Evolutionary conservation across 1,140 invertebrate species (phyloP).

Genomic region (Lanistes nyassanus): DNA sequence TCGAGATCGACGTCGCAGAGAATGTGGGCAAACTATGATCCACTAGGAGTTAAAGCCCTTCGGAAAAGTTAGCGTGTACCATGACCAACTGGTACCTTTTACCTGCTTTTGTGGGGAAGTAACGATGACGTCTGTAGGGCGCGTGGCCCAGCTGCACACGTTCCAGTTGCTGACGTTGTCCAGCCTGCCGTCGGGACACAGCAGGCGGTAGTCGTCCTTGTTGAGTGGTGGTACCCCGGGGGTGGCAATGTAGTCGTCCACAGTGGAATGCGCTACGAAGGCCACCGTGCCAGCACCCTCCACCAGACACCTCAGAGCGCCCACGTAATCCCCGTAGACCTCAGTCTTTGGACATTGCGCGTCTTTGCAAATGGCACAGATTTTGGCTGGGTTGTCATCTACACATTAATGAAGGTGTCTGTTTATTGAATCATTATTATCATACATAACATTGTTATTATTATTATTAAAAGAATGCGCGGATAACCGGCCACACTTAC

Average conservation of each 20-base stretch:
- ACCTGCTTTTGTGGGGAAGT: constrained; percentile 69
- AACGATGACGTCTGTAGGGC: constrained; percentile 89
- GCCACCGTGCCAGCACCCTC: constrained; percentile 86
- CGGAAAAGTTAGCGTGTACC: too few relatives aligned
- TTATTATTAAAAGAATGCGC: too few relatives aligned
- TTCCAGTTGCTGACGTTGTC: constrained; percentile 78
- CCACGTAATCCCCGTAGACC: constrained; percentile 87
- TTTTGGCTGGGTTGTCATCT: constrained; percentile 78
- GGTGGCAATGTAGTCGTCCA: constrained; percentile 81
- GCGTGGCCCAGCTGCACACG: constrained; percentile 87
- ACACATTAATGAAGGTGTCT: too few relatives aligned
- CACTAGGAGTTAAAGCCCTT: too few relatives aligned
- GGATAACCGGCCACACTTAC: too few relatives aligned
- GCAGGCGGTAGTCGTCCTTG: constrained; percentile 88
- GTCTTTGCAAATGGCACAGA: constrained; percentile 81
- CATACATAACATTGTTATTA: too few relatives aligned
- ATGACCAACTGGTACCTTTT: too few relatives aligned
- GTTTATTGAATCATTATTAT: too few relatives aligned
- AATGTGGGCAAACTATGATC: too few relatives aligned
- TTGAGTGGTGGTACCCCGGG: constrained; percentile 90
- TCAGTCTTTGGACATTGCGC: constrained; percentile 83
- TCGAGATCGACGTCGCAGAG: too few relatives aligned
- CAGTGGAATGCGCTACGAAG: constrained; percentile 91
- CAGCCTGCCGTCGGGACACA: constrained; percentile 88
- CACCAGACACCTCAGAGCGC: constrained; percentile 80